Evolutionary conservation across 1,140 invertebrate genomes (phyloP).

Genomic region (Kradibia gibbosae): DNA sequence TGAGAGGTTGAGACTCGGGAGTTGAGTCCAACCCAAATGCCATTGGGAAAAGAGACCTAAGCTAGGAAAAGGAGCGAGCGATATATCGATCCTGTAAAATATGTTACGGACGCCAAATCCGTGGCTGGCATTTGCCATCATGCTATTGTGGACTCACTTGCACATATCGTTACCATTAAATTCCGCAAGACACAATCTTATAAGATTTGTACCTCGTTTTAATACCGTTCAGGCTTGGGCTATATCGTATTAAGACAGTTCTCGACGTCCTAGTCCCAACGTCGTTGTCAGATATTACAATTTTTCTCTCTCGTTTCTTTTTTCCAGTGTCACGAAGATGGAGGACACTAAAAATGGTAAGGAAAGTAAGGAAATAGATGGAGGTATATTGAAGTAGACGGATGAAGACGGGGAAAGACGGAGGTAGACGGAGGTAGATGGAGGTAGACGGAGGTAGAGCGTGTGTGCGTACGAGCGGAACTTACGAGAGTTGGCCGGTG

Average conservation of each 20-base stretch:
- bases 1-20: too few species aligned
- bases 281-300: not conserved
- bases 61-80: slow-evolving; percentile 4
- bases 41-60: not conserved
- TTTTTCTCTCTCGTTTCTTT: not conserved
- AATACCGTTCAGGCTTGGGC: not conserved
- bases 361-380: not conserved
- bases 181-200: not conserved
- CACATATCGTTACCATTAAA: not conserved
- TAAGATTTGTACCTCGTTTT: not conserved
- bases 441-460: not conserved
- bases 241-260: too few species aligned
- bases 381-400: not conserved
- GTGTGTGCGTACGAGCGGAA: not conserved
- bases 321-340: not conserved
- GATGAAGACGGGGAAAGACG: not conserved
- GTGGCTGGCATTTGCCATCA: not conserved
- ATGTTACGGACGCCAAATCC: not conserved
- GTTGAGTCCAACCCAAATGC: too few species aligned
- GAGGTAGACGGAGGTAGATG: not conserved
- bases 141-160: not conserved
- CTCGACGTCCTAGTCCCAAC: not conserved
- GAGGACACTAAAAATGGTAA: not conserved
- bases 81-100: slow-evolving; percentile 12
- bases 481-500: too few species aligned